Base-by-base conservation (phyloP, 2,113 vertebrate genomes). In the Pterocles orientalis region DNA sequence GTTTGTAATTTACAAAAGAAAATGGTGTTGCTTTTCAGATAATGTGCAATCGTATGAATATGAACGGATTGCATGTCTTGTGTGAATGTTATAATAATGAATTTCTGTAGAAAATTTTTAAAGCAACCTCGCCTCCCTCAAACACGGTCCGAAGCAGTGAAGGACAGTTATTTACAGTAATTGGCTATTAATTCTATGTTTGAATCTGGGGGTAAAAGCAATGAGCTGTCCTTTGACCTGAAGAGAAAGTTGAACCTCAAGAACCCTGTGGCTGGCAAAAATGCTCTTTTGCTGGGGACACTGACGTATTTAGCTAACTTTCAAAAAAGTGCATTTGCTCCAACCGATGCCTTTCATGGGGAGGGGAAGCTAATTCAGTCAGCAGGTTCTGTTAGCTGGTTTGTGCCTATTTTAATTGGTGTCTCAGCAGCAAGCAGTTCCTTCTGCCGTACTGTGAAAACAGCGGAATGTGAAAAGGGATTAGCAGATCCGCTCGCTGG, bases 11-110 rank as follows among this genome's bases (percentile, higher is more conserved):
- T 64, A 12, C 33, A 21, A 19, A 60, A 51, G 36, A 76, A 78
- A 76, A 12, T 17, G 15, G 7, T 58, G 21, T 53, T 82, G 33
- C 45, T 82, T 84, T 79, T 85, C 26, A 31, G 31, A 34, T 70
- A 84, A 70, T 51, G 64, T 47, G 21, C 23, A 0, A 0, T 62
- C 28, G 6, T 0, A 5, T 43, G 15, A 56, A 18, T 58, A 8
- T 17, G 39, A 71, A 61, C 31, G 45, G 57, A 34, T 69, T 18
- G 9, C 62, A 9, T 78, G 23, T 64, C 53, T 68, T 71, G 10
- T 45, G 25, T 78, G 51, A 41, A 33, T 25, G 48, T 31, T 66
- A 15, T 9, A 45, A 39, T 31, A 51, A 47, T 39, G 19, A 23
- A 36, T 69, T 69, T 69, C 33, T 72, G 11, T 36, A 15, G 33